Evolutionary conservation across 1,140 invertebrate species (phyloP).

Genomic region (Gerris buenoi): DNA sequence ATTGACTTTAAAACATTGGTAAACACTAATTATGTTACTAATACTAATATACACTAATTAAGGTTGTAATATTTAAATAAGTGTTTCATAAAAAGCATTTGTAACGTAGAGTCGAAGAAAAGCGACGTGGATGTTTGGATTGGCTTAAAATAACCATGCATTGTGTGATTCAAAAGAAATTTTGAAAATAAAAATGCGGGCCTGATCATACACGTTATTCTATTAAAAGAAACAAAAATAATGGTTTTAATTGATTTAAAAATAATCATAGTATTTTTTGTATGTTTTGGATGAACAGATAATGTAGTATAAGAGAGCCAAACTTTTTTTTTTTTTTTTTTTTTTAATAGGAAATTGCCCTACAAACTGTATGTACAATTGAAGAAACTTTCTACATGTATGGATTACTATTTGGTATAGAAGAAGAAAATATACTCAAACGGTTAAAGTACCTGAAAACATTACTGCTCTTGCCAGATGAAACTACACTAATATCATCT

Average conservation of each 20-base stretch:
- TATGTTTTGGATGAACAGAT: not conserved
- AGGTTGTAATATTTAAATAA: too few relatives aligned
- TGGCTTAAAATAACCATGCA: not conserved
- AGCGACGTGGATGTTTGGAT: too few relatives aligned
- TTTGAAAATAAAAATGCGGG: not conserved
- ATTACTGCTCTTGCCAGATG: slow-evolving; percentile 55
- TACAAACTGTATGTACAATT: slow-evolving; percentile 73
- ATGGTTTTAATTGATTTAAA: not conserved
- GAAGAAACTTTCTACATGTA: slow-evolving; percentile 74
- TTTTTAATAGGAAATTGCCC: slow-evolving; percentile 53
- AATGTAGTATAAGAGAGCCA: not conserved
- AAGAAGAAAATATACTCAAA: slow-evolving; percentile 41
- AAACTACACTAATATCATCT: slow-evolving; percentile 28
- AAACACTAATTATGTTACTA: too few relatives aligned
- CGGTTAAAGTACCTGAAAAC: slow-evolving; percentile 49
- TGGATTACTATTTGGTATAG: slow-evolving; percentile 68
- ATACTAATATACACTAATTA: too few relatives aligned
- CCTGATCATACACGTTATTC: too few relatives aligned
- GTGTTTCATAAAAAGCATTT: too few relatives aligned
- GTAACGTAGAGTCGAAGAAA: too few relatives aligned
- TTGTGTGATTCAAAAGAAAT: not conserved
- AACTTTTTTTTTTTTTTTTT: not conserved
- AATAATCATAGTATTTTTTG: not conserved
- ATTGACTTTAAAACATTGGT: too few relatives aligned
- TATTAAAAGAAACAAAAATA: too few relatives aligned